Base-by-base conservation (phyloP, 2,797 vertebrate species). In the Xiphophorus birchmanni region DNA sequence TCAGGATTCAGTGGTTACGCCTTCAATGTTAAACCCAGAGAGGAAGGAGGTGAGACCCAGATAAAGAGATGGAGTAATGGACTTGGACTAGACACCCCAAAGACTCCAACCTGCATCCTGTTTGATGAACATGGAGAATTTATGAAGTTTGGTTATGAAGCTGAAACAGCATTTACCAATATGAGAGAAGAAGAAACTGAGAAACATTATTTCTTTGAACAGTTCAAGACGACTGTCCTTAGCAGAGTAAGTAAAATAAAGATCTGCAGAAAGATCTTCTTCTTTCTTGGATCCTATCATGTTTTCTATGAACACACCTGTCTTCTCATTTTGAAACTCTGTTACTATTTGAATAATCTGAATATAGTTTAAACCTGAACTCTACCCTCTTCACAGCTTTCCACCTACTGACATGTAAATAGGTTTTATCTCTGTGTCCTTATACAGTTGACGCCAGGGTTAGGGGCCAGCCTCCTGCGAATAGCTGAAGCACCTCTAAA, bases 221-320 rank as follows among this genome's bases (percentile, higher is more conserved):
- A 15, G 12, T 60, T 60, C 12, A 60, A 60, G 13, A 0, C 0
- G n/a, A 0, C 0, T 0, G 0, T 60, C 29, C 4, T 0, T 13
- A 0, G 0, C n/a, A 32, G 0, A 6, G 58, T 60, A 32, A 60
- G 58, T 60, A 58, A 29, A 26, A 29, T 29, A 15, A 60, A 29
- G 56, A 60, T 5, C 56, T 58, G 0, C 54, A 58, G 26, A 26
- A 9, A 23, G 8, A 56, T 12, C 1, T 29, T 58, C 26, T 58
- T 58, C 54, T n/a, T n/a, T 29, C 54, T 29, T 29, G 54, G 54
- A 11, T 58, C 54, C 54, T 12, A 11, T n/a, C 26, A 11, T 26
- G 23, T 56, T 26, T 26, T n/a, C 52, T 56, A 56, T 56, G 23
- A 26, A 26, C 52, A n/a, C 5, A 26, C 2, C 52, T 11, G 23